Percentiles rank a stretch among this genome's conserved stretches.
These are phyloP conservation scores for Dicyrtomina minuta DNA, from an alignment of 2,888 invertebrate species.

Conservation along the genomic window DNA sequence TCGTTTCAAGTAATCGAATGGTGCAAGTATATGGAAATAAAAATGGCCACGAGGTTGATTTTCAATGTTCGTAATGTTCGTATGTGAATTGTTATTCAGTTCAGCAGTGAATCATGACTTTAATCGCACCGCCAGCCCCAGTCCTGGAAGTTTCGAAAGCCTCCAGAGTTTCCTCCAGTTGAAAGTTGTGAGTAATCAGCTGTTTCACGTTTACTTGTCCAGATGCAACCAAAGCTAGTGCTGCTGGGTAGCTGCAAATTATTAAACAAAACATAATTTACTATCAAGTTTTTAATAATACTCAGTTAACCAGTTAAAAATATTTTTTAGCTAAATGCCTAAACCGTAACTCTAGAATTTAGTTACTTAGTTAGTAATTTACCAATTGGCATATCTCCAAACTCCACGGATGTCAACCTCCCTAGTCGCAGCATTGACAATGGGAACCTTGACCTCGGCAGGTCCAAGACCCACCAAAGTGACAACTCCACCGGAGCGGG, in stretches of 20 bases:
- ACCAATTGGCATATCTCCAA: constrained; percentile 92
- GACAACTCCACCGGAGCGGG: constrained; percentile 79
- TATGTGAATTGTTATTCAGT: too few relatives aligned
- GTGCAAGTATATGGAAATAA: too few relatives aligned
- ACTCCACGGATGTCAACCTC: constrained; percentile 91
- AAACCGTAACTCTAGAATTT: too few relatives aligned
- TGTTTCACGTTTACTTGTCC: constrained; percentile 77
- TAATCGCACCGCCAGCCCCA: constrained; percentile 73
- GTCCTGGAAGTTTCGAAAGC: constrained; percentile 81
- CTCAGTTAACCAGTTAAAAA: too few relatives aligned
- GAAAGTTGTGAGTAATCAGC: constrained; percentile 79
- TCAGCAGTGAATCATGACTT: constrained; percentile 87
- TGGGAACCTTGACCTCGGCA: constrained; percentile 74
- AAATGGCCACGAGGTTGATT: too few relatives aligned
- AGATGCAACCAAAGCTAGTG: constrained; percentile 73
- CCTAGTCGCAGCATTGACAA: constrained; percentile 74
- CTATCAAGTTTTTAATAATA: too few relatives aligned
- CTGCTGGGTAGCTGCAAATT: constrained; percentile 69
- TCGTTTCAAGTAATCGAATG: too few relatives aligned
- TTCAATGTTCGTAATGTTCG: too few relatives aligned
- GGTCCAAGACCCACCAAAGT: constrained; percentile 87
- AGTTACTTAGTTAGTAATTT: too few relatives aligned
- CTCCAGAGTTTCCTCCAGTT: constrained; percentile 71
- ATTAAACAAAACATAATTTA: too few relatives aligned
- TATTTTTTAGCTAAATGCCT: too few relatives aligned